Evolutionary conservation across 2,797 vertebrate species (phyloP), one percentile per base, ranked within the genome.

Genomic region (Trematomus bernacchii): DNA sequence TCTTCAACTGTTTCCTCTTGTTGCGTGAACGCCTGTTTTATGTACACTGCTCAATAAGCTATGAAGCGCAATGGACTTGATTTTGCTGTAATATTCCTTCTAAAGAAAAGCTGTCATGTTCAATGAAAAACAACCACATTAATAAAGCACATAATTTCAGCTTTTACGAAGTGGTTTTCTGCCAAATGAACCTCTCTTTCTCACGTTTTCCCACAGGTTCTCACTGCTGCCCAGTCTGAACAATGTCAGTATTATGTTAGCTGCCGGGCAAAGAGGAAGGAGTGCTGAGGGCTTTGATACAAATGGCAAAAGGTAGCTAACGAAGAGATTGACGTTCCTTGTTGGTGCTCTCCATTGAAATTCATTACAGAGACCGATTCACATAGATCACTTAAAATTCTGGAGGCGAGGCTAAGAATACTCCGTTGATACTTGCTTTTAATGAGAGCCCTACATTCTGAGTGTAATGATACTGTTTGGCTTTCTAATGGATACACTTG

Each of bases 381-480:
- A 94, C 88, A 89, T 71, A 77, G 86, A 88, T 92, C 91, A 88
- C 93, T 95, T 95, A 91, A 92, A 89, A 94, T 95, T 95, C 94
- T 85, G 79, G 81, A 88, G 88, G 87, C 65, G 59, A 62, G 79
- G 73, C 83, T 75, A 58, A 87, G 91, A 89, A 92, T 76, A 72
- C 77, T 54, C 85, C 60, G 81, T 87, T 90, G 88, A 89, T 89
- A 67, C 87, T 89, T 67, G 76, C 74, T 83, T 71, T 86, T 88
- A 90, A 90, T 82, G 91, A 93, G 81, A 89, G 88, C 62, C 81
- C 83, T 91, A 84, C 86, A 91, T 90, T 94, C 82, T 85, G 81
- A 64, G 73, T 80, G 75, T 83, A 91, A 87, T 87, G 92, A 93
- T 87, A 87, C 88, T 89, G 90, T 93, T 95, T 92, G 92, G 88